phyloP scores from a whole-genome alignment of 2,113 vertebrate genomes.

The Boulengeromyrus knoepffleri region DNA sequence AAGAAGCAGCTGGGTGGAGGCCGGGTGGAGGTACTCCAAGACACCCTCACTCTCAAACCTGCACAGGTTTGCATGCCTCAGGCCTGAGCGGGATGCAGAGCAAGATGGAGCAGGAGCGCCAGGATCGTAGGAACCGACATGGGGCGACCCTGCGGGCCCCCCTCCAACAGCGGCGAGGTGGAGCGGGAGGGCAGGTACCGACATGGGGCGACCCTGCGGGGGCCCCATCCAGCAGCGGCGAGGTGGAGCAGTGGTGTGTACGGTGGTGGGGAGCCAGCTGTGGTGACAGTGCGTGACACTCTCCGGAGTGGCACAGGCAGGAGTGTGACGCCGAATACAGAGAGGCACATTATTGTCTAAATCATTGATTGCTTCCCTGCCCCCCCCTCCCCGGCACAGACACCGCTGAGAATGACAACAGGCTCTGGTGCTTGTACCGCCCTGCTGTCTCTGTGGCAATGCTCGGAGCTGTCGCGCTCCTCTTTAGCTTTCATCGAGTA shows the following conservation, averaged over 20 bases:
- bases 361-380: conserved; percentile 64
- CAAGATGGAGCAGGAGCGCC: background rate
- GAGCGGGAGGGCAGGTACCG: background rate
- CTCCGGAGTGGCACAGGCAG: conserved; percentile 44
- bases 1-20: background rate
- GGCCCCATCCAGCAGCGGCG: conserved; percentile 40
- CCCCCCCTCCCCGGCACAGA: conserved; percentile 27
- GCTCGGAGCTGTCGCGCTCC: conserved; percentile 21
- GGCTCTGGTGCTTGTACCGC: conserved; percentile 25
- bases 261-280: conserved; percentile 48
- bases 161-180: conserved; percentile 46
- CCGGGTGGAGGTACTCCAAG: background rate
- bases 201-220: background rate
- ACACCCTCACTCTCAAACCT: background rate
- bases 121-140: background rate
- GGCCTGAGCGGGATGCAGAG: background rate
- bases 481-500: conserved; percentile 26
- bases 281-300: conserved; percentile 50
- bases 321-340: conserved; percentile 72
- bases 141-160: background rate
- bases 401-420: conserved; percentile 25
- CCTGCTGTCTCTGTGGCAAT: conserved; percentile 42
- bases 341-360: conserved; percentile 68
- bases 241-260: conserved; percentile 47
- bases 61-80: background rate